Evolutionary conservation across 2,888 invertebrate genomes (phyloP).

Genomic region (Taenaris catops): DNA sequence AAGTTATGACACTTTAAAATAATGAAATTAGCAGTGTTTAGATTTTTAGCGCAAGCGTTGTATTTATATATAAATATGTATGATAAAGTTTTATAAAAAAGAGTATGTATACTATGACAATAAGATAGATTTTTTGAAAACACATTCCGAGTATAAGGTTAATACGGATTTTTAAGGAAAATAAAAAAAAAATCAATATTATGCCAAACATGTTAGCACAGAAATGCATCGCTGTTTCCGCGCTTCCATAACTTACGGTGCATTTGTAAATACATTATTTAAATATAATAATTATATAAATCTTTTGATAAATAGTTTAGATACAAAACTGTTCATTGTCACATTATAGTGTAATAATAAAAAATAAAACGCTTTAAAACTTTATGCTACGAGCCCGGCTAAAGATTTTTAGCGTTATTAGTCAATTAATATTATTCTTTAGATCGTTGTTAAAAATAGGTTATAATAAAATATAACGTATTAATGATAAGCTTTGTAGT

Average conservation of each 20-base stretch:
- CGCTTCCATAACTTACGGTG: conserved; percentile 10
- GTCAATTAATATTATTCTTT: conserved; percentile 67
- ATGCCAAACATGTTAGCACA: conserved; percentile 9
- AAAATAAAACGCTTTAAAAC: conserved; percentile 55
- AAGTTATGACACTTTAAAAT: not conserved
- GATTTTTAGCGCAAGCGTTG: too few species aligned
- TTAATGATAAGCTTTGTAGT: too few species aligned
- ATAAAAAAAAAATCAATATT: too few species aligned
- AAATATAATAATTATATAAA: not conserved
- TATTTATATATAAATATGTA: not conserved
- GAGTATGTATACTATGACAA: conserved; percentile 19
- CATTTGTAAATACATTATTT: conserved; percentile 10
- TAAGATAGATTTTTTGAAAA: conserved; percentile 9
- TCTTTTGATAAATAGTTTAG: too few species aligned
- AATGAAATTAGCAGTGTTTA: too few species aligned
- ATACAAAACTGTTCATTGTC: conserved; percentile 29
- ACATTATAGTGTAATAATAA: conserved; percentile 29
- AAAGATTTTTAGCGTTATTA: conserved; percentile 68
- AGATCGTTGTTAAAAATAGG: too few species aligned
- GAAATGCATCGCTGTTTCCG: conserved; percentile 8
- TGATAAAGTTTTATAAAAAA: not conserved
- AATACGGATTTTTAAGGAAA: too few species aligned
- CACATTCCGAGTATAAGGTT: too few species aligned
- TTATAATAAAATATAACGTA: too few species aligned
- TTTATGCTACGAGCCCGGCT: conserved; percentile 73